Evolutionary conservation across 2,113 vertebrate species (phyloP), one percentile per base, ranked within the genome.

Genomic region (Solea senegalensis): DNA sequence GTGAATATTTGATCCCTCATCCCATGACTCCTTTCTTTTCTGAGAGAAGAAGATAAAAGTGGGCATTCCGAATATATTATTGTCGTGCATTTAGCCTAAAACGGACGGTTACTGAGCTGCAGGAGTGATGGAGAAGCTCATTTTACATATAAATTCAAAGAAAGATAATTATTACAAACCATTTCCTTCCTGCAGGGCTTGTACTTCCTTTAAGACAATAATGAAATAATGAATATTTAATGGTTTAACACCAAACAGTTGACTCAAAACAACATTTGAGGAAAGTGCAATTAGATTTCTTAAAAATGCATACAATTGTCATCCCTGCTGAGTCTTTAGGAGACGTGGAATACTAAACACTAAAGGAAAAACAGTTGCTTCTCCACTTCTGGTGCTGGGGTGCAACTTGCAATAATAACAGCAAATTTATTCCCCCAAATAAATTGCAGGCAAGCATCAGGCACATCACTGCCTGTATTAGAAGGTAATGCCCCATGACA

Each of bases 401-500:
- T 66, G 59, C 61, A 67, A 67, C 80, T 74, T 11, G 16, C 51
- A 11, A 49, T 45, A 51, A 64, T 70, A 84, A 77, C 78, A 68
- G 60, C 8, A 68, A 43, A 71, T 61, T 65, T 65, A 67, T 80
- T 40, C 26, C 44, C 64, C 68, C 41, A 68, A 86, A 79, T 69
- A 82, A 78, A 88, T 71, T 65, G 78, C 59, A 34, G 74, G 54
- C 54, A 53, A 69, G 57, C 72, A 27, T 76, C 79, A 50, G 49
- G 65, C 69, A 69, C 70, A 79, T 87, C 69, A 62, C 62, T 68
- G 67, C 59, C 80, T 72, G 72, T 48, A 50, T 81, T 77, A 72
- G 70, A 76, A 85, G 75, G 83, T 78, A 86, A 83, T 74, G 46
- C 61, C 73, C 77, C 78, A 78, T 71, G 85, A 83, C 78, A 77